Base-by-base conservation (phyloP, 2,113 vertebrate genomes). In the Bambusicola thoracicus region DNA sequence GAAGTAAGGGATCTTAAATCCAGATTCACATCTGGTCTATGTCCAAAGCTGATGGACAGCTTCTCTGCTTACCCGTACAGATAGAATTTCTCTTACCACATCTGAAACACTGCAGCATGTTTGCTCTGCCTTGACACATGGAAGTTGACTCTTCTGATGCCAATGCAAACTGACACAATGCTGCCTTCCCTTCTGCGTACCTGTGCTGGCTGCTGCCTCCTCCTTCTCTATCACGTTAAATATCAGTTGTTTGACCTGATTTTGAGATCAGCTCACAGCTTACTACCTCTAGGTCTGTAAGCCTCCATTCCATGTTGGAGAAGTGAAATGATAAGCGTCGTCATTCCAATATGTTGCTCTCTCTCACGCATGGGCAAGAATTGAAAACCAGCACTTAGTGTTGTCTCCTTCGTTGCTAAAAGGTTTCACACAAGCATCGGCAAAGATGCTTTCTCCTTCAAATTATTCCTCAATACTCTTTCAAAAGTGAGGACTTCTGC, bases 161-260 rank as follows among this genome's bases (percentile, higher is more conserved):
- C 36, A 34, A 25, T 29, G 19, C 19, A 59, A 11, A 8, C 41
- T 24, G 41, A n/a, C 13, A 53, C 29, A 19, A 46, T 70, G 79
- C 15, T 66, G 22, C 24, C 32, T 13, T 24, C 81, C 18, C 25
- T 80, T 0, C 46, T 27, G 17, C 59, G 59, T 32, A 69, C 79
- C 48, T 82, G 58, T 0, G 0, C 55, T 24, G 18, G 14, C 40
- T 58, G 59, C 30, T 25, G 0, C 0, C 24, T 62, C 17, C 20
- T 14, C 53, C n/a, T 80, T 32, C 53, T 69, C 30, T 20, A 5
- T 36, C 46, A 32, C 24, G 11, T 62, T 62, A 49, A 76, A 27
- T 46, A 53, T 22, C 61, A 67, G 20, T 11, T 69, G 58, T 36
- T 51, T 56, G 49, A 61, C 36, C 67, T 87, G 18, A 80, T 89